Percentiles rank a stretch among this genome's conserved stretches.
phyloP scores from a whole-genome alignment of 2,888 invertebrate genomes.

The Athalia rosae region DNA sequence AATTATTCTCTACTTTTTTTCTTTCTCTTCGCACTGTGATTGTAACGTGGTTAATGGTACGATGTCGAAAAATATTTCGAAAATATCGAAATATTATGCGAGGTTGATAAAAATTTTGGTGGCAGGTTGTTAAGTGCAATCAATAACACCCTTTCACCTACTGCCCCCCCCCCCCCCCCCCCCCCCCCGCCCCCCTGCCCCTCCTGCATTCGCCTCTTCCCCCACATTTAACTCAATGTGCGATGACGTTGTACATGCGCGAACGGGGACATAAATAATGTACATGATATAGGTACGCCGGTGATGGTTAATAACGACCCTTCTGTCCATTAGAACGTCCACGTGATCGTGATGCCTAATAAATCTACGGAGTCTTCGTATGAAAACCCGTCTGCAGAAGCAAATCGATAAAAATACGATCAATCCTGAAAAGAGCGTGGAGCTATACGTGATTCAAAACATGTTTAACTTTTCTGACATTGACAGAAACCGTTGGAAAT shows the following conservation, averaged over 20 bases:
- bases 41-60: background rate
- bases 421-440: background rate
- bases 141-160: conserved; percentile 20
- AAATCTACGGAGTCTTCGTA: background rate
- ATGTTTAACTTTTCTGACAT: conserved; percentile 35
- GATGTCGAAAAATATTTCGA: background rate
- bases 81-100: background rate
- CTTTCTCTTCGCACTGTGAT: too few relatives aligned
- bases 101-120: conserved; percentile 2
- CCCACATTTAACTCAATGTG: too few relatives aligned
- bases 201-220: too few relatives aligned
- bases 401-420: conserved; percentile 37
- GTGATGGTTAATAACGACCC: conserved; percentile 37
- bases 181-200: too few relatives aligned
- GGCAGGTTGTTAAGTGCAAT: conserved; percentile 1
- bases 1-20: too few relatives aligned
- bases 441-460: conserved; percentile 20
- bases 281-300: background rate
- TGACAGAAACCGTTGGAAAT: conserved; percentile 27
- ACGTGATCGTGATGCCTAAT: conserved; percentile 20
- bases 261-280: conserved; percentile 34
- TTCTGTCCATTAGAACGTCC: conserved; percentile 37
- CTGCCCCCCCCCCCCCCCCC: too few relatives aligned
- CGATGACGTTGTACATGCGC: conserved; percentile 30
- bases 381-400: background rate